These are phyloP conservation scores for Drosophila nikananu DNA, from an alignment of 1,140 invertebrate species.

Conservation along the genomic window DNA sequence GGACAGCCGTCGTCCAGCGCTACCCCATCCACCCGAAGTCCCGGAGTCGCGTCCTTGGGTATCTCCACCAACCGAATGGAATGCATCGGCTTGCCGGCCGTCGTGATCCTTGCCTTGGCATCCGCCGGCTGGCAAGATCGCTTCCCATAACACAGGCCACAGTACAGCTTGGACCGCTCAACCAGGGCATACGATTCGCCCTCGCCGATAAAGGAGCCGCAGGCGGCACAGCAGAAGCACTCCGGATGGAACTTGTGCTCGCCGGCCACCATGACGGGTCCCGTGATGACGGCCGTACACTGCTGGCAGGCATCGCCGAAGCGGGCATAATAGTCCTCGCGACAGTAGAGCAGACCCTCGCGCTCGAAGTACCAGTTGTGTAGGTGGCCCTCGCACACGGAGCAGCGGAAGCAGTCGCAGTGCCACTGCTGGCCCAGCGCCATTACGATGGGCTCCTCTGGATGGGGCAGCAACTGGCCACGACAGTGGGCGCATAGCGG, in stretches of 20 bases:
- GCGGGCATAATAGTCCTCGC: conserved; percentile 94
- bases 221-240: conserved; percentile 95
- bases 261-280: conserved; percentile 97
- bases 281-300: conserved; percentile 94
- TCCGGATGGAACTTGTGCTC: conserved; percentile 98
- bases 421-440: conserved; percentile 94
- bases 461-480: conserved; percentile 59
- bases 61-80: conserved; percentile 93
- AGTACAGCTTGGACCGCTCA: conserved; percentile 95
- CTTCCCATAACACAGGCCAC: conserved; percentile 89
- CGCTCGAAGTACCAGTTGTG: conserved; percentile 97
- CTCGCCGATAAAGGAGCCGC: conserved; percentile 94
- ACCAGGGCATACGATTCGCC: conserved; percentile 96
- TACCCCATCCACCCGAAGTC: conserved; percentile 88
- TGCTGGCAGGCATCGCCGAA: conserved; percentile 95
- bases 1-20: conserved; percentile 75
- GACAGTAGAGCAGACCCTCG: conserved; percentile 94
- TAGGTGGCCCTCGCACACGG: conserved; percentile 93
- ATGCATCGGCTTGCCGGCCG: conserved; percentile 88
- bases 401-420: conserved; percentile 95
- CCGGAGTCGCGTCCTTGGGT: conserved; percentile 86
- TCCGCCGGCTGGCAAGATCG: conserved; percentile 78
- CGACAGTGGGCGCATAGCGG: conserved; percentile 67
- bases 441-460: conserved; percentile 74
- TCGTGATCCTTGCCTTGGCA: conserved; percentile 61